Conservation (phyloP, 2,113 vertebrate genomes). For the Bagarius yarrelli region DNA sequence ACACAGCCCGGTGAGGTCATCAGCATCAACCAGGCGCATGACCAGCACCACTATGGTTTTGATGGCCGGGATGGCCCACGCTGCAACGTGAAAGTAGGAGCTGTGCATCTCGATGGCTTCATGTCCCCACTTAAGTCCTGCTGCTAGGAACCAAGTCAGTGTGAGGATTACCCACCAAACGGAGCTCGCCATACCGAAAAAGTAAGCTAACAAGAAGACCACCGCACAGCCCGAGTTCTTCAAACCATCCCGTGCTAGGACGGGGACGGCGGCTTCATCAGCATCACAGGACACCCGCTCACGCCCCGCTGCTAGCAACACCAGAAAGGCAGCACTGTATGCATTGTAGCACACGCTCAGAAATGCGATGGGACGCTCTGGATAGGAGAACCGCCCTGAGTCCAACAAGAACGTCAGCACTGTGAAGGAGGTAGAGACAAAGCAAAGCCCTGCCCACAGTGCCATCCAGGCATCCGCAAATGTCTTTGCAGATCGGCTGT, state of each 20-base stretch:
- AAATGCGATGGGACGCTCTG: conserved; percentile 96
- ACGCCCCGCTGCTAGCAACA: conserved; percentile 90
- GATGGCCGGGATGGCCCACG: conserved; percentile 95
- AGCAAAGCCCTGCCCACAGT: conserved; percentile 94
- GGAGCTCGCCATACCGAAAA: conserved; percentile 99
- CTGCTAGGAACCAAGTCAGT: conserved; percentile 96
- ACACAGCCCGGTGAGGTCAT: conserved; percentile 91
- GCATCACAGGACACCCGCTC: conserved; percentile 98
- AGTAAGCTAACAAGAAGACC: conserved; percentile 98
- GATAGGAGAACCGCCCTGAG: conserved; percentile 95
- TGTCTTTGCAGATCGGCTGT: conserved; percentile 86
- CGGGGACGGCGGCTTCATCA: conserved; percentile 89
- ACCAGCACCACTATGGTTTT: conserved; percentile 98
- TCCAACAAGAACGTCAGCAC: conserved; percentile 96
- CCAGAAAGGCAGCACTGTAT: conserved; percentile 98
- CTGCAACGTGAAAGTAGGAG: conserved; percentile 97
- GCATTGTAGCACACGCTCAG: conserved; percentile 99
- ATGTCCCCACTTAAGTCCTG: conserved; percentile 96
- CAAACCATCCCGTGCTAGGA: conserved; percentile 96
- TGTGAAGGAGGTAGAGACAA: conserved; percentile 94
- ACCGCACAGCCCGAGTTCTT: conserved; percentile 99
- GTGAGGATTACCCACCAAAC: conserved; percentile 99
- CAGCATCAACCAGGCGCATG: conserved; percentile 94
- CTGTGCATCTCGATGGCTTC: conserved; percentile 99
- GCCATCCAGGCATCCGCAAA: conserved; percentile 99